phyloP scores from a whole-genome alignment of 2,888 invertebrate genomes.

The Drosophila multiciliata region DNA sequence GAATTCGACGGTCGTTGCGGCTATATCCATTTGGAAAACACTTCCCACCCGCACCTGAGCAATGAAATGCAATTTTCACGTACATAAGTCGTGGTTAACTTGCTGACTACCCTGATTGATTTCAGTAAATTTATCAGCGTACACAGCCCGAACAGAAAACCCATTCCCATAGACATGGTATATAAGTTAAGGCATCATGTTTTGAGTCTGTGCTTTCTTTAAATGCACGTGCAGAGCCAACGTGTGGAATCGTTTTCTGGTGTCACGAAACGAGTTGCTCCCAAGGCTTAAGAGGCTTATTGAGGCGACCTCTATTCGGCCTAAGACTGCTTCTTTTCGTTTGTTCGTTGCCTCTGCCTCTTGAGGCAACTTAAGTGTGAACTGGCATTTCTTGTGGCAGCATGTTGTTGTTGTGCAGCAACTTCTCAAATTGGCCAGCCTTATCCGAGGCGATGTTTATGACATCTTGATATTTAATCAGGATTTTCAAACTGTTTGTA shows the following conservation, averaged over 20 bases:
- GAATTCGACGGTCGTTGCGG: slow-evolving; percentile 3
- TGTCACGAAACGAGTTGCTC: slow-evolving; percentile 43
- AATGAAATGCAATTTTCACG: slow-evolving; percentile 79
- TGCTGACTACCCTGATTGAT: slow-evolving; percentile 70
- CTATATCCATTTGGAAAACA: not conserved
- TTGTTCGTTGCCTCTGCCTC: slow-evolving; percentile 1
- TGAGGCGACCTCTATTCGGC: slow-evolving; percentile 48
- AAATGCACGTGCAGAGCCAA: slow-evolving; percentile 29
- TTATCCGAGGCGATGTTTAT: slow-evolving; percentile 13
- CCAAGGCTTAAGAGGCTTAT: slow-evolving; percentile 54
- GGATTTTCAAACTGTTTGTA: slow-evolving; percentile 1
- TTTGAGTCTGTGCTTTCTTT: slow-evolving; percentile 18
- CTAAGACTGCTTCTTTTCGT: slow-evolving; percentile 11
- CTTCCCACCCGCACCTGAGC: slow-evolving; percentile 23
- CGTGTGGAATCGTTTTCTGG: slow-evolving; percentile 25
- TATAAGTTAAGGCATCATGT: slow-evolving; percentile 7
- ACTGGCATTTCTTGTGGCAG: slow-evolving; percentile 9
- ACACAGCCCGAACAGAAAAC: not conserved
- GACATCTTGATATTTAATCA: slow-evolving; percentile 18
- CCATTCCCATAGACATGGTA: slow-evolving; percentile 3
- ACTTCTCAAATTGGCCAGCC: slow-evolving; percentile 20
- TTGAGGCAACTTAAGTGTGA: slow-evolving; percentile 26
- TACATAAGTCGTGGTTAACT: slow-evolving; percentile 57
- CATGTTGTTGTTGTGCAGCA: not conserved
- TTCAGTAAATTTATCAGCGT: slow-evolving; percentile 50